Evolutionary conservation across 2,888 invertebrate species (phyloP), one percentile per base, ranked within the genome.

Genomic region (Agrenia bidenticulata): DNA sequence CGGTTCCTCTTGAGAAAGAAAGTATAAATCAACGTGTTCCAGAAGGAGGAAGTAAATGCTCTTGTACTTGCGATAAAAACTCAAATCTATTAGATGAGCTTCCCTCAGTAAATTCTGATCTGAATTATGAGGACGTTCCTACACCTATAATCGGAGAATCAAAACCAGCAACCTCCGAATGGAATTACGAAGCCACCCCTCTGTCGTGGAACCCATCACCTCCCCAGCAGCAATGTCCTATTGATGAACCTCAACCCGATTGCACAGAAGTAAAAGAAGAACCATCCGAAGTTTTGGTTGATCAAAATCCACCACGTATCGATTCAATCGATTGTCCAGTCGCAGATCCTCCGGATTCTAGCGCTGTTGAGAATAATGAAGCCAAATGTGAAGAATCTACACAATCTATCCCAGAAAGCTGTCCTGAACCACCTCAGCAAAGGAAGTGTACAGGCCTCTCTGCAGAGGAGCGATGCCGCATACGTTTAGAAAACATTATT

Each of bases 41-140:
- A n/a, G n/a, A n/a, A n/a, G n/a, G n/a, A n/a, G n/a, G n/a, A n/a
- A n/a, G n/a, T n/a, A n/a, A n/a, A n/a, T n/a, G n/a, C n/a, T n/a
- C n/a, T n/a, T n/a, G n/a, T n/a, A n/a, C n/a, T n/a, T n/a, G n/a
- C n/a, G n/a, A n/a, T n/a, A n/a, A n/a, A n/a, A n/a, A n/a, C n/a
- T n/a, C n/a, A n/a, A n/a, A n/a, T n/a, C n/a, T n/a, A n/a, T n/a
- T n/a, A n/a, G n/a, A n/a, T n/a, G n/a, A n/a, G n/a, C n/a, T n/a
- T n/a, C n/a, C n/a, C n/a, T n/a, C n/a, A n/a, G n/a, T n/a, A n/a
- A n/a, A n/a, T n/a, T n/a, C n/a, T n/a, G n/a, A n/a, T n/a, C n/a
- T 24, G 53, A 53, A 53, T n/a, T 49, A 5, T 49, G n/a, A 49
- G 19, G 49, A 49, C n/a, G n/a, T 49, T 9, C 51, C 51, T 13